Evolutionary conservation across 2,888 invertebrate genomes (phyloP), one percentile per base, ranked within the genome.

Genomic region (Cremastobaeus sp.): DNA sequence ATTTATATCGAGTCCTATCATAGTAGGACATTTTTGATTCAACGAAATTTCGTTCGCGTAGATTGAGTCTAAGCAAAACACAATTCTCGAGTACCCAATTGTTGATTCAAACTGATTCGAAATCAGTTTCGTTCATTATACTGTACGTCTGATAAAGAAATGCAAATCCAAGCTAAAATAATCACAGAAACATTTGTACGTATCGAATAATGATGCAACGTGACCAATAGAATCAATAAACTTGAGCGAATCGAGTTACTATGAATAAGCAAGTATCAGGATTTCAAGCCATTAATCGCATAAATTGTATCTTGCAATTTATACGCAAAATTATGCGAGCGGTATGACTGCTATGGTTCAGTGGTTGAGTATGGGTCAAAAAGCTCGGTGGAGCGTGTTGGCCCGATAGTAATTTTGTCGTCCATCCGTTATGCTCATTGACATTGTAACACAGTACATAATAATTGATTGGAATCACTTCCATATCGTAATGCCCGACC

Each of bases 241-340:
- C 60, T 60, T 54, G 39, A 20, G 17, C 15, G 37, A 64, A 37
- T 65, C 20, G 32, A 47, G 54, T 52, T 62, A 64, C 57, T 55
- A 30, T 64, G 68, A 68, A 74, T 64, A 57, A 69, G 68, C 74
- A 74, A 73, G 65, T 73, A 70, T 65, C 70, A 60, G 47, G 62
- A 66, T 71, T 74, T 70, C 70, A 43, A 74, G 43, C 60, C 52
- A 65, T 43, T 65, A 52, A 60, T 69, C 59, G 69, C 64, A 74
- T 69, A 74, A 74, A 74, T 74, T 69, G 54, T 69, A 65, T 59
- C 55, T 69, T 60, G 69, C 68, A 65, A 74, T 74, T 65, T 74
- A 68, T 68, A 64, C 59, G 71, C 66, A 74, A 76, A 76, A 74
- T 76, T 71, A 71, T 76, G 74, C 74, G 73, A 73, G 54, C 73